Base-by-base conservation (phyloP, 2,888 invertebrate species). In the Platycheirus rosarum region DNA sequence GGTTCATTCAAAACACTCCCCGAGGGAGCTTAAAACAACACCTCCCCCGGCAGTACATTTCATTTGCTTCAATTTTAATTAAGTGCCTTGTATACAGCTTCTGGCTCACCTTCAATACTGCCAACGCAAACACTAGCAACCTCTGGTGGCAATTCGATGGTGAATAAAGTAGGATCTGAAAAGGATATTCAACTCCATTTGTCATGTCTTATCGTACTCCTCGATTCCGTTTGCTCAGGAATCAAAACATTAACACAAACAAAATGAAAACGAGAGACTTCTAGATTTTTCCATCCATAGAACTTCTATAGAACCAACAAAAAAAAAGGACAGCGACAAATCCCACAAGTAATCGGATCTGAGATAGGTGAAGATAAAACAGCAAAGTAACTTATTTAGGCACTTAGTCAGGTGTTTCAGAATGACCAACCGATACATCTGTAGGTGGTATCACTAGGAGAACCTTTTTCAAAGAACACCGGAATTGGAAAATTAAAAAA, bases 161-260 rank as follows among this genome's bases (percentile, higher is more conserved):
- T 9, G 14, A 20, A 16, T 29, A 32, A 23, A 32, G 18, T 53
- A 53, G 53, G 53, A 53, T 53, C 44, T n/a, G 42, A 46, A 55
- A 51, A 60, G 14, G 42, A 57, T 71, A 44, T 51, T 40, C 35
- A n/a, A 60, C 49, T 57, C 51, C 71, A 71, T 77, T 77, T 77
- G 57, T 77, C 65, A 77, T 71, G 44, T 60, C 35, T 68, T 77
- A 71, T 77, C 71, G 60, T 5, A n/a, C n/a, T n/a, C 42, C 57
- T 42, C 63, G 49, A 70, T 76, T 77, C 55, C 35, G 53, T 32
- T 62, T 62, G 14, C 37, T 11, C 14, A 40, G 16, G 29, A 26
- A 53, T 60, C 51, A 18, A 46, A 53, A 13, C 26, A 42, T 48
- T 29, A 32, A 26, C 16, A 18, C 32, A 63, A 37, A 57, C 48